Evolutionary conservation across 2,113 vertebrate species (phyloP), one percentile per base, ranked within the genome.

Genomic region (Notothenia rossii): DNA sequence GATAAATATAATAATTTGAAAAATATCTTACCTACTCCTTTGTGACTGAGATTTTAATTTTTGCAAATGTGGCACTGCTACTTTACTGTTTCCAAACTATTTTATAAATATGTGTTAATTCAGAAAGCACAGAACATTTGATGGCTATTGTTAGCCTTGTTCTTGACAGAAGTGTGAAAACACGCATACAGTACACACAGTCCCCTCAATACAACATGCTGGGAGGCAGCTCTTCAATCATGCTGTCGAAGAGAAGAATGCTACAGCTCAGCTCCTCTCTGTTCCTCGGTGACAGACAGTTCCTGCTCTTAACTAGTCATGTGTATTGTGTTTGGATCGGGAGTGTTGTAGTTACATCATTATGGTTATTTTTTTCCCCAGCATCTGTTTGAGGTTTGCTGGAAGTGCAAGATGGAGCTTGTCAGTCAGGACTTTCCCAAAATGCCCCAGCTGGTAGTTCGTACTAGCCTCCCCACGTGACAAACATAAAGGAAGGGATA

Each of bases 151-250:
- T 76, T 36, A 73, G 46, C 25, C 51, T 69, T 75, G n/a, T 75
- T 43, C n/a, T 54, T 56, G 75, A 61, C 33, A 68, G 2, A 77
- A 81, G 75, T 65, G 71, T 50, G 36, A 68, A 75, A 77, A 85
- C 65, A 79, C 56, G 79, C 49, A 70, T 22, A 63, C 29, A 29
- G 29, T 29, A 29, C 49, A 81, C 62, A 69, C 72, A 72, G n/a
- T 40, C 7, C 36, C 7, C 5, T 22, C 8, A 45, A 18, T 58
- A 43, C 18, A 83, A 72, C 33, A 85, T 7, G 50, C 60, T 54
- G 48, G 69, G 64, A 71, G 87, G 78, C 77, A 82, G 82, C 82
- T 72, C 65, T 61, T 61, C 25, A 87, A 83, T 88, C 75, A 88
- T 4, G n/a, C 68, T 77, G 77, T 63, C 82, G 75, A 71, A 81